A percentile compares a stretch with the other conserved stretches of the same genome.
phyloP scores from a whole-genome alignment of 2,113 vertebrate genomes.

The Recurvirostra avosetta region DNA sequence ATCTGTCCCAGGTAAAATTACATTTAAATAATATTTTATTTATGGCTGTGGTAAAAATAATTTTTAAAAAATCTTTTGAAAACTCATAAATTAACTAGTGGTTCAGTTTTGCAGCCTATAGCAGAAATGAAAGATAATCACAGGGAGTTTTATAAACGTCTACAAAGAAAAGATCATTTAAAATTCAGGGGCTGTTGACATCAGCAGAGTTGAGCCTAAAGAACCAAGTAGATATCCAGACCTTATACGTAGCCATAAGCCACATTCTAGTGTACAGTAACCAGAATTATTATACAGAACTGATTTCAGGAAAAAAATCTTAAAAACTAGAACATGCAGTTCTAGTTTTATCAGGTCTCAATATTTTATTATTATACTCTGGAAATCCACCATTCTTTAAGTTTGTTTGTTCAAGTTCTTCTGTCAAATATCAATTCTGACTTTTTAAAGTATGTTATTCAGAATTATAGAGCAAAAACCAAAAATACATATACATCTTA shows the following conservation, averaged over 20 bases:
- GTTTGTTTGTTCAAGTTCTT: background rate
- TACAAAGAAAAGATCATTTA: background rate
- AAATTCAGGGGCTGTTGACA: background rate
- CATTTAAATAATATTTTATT: background rate
- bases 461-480: background rate
- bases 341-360: background rate
- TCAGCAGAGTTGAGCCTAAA: background rate
- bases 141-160: background rate
- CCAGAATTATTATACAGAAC: background rate
- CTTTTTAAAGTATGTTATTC: background rate
- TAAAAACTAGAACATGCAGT: background rate
- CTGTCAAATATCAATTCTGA: background rate
- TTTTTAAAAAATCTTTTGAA: background rate
- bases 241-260: background rate
- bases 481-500: background rate
- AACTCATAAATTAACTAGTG: background rate
- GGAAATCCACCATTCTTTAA: background rate
- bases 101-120: background rate
- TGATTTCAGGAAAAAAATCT: background rate
- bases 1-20: background rate
- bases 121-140: background rate
- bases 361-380: background rate
- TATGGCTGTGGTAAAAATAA: background rate
- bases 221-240: background rate
- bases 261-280: background rate